Percentiles rank a stretch among this genome's conserved stretches.
Evolutionary conservation across 2,888 invertebrate species (phyloP).

Genomic region (Bugula neritina): DNA sequence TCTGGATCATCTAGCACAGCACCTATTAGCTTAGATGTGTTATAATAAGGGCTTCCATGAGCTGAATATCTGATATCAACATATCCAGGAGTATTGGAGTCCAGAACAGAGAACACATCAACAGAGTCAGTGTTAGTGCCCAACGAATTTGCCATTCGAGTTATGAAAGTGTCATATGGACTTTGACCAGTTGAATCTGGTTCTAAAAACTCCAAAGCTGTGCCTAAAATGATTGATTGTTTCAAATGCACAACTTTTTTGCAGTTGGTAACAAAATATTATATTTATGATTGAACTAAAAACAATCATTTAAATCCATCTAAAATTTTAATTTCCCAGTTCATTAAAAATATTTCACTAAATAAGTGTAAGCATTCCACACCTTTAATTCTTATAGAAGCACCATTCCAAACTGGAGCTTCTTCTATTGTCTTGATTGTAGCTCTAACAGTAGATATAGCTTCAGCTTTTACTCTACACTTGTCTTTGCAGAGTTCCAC

Average conservation of each 20-base stretch:
- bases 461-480: constrained; percentile 63
- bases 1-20: constrained; percentile 70
- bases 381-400: constrained; percentile 73
- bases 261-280: too few species aligned
- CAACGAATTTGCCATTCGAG: constrained; percentile 79
- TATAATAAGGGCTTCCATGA: constrained; percentile 90
- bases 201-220: constrained; percentile 88
- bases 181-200: constrained; percentile 62
- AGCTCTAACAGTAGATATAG: constrained; percentile 91
- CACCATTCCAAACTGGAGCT: constrained; percentile 90
- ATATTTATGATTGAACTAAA: not conserved
- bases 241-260: too few species aligned
- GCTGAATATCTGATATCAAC: constrained; percentile 84
- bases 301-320: constrained; percentile 1
- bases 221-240: constrained; percentile 57
- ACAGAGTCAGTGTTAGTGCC: constrained; percentile 78
- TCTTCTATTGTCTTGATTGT: constrained; percentile 89
- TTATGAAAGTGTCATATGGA: constrained; percentile 80
- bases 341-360: too few species aligned
- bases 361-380: too few species aligned
- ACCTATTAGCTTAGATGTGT: constrained; percentile 87
- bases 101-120: constrained; percentile 91
- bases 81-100: constrained; percentile 70
- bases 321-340: too few species aligned
- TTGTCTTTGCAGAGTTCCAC: constrained; percentile 65